These are phyloP conservation scores for Yponomeuta cagnagella DNA, from an alignment of 2,888 invertebrate species.

Conservation along the genomic window DNA sequence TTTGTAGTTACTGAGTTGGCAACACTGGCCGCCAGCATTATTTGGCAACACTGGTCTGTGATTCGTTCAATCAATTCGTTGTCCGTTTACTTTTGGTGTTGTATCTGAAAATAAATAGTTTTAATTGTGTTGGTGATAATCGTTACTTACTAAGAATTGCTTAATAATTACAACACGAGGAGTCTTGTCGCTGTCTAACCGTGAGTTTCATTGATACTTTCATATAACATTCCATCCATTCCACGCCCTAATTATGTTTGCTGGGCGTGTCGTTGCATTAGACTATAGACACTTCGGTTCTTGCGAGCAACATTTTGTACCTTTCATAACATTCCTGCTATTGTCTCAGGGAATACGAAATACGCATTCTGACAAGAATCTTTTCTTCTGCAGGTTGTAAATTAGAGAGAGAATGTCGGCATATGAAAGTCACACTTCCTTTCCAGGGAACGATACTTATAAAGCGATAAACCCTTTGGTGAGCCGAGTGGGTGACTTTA, in stretches of 20 bases:
- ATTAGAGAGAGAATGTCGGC: constrained; percentile 55
- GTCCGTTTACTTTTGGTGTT: neutral
- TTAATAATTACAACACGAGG: neutral
- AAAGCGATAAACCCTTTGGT: constrained; percentile 49
- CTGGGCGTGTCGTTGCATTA: too few relatives aligned
- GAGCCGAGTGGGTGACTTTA: constrained; percentile 80
- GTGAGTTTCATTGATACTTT: too few relatives aligned
- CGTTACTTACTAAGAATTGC: neutral
- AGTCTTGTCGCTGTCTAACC: neutral
- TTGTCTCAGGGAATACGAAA: neutral
- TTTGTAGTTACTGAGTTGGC: too few relatives aligned
- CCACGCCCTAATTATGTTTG: too few relatives aligned
- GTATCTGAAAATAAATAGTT: neutral
- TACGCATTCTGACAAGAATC: neutral
- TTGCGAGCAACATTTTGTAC: too few relatives aligned
- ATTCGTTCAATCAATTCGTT: neutral
- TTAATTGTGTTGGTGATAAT: neutral
- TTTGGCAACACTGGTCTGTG: too few relatives aligned
- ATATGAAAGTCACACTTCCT: constrained; percentile 58
- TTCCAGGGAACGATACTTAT: constrained; percentile 63
- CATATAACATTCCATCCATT: too few relatives aligned
- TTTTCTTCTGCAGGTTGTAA: constrained; percentile 12
- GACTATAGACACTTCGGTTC: too few relatives aligned
- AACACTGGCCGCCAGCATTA: too few relatives aligned
- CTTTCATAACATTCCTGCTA: too few relatives aligned